Conservation (phyloP, 2,888 invertebrate genomes). For the Lithophane leautieri region DNA sequence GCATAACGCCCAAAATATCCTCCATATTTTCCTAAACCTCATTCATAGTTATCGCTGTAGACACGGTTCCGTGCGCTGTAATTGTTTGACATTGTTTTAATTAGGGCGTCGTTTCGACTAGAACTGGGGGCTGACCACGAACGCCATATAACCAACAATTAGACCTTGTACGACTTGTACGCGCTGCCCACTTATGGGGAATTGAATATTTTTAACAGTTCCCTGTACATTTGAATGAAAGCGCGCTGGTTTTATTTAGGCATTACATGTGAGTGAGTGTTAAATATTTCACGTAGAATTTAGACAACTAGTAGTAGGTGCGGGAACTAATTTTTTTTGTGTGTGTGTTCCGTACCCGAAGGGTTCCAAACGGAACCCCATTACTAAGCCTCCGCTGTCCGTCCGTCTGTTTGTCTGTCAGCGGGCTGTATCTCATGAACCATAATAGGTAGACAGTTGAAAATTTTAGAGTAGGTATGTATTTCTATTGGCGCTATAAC, state of each 20-base stretch:
- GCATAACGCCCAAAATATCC: neutral
- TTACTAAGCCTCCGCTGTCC: too few relatives aligned
- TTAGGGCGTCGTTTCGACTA: slow-evolving; percentile 51
- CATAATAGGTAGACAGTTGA: too few relatives aligned
- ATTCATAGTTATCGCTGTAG: slow-evolving; percentile 36
- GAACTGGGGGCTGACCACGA: slow-evolving; percentile 48
- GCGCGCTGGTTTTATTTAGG: slow-evolving; percentile 8
- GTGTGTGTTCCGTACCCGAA: too few relatives aligned
- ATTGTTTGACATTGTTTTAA: slow-evolving; percentile 59
- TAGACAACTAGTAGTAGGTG: neutral
- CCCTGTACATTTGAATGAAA: slow-evolving; percentile 23
- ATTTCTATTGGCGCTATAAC: too few relatives aligned
- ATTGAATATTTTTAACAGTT: slow-evolving; percentile 51
- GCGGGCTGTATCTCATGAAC: too few relatives aligned
- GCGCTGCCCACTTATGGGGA: slow-evolving; percentile 40
- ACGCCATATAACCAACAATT: slow-evolving; percentile 55
- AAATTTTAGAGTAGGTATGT: too few relatives aligned
- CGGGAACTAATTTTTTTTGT: neutral
- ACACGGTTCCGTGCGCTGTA: slow-evolving; percentile 46
- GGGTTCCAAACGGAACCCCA: too few relatives aligned
- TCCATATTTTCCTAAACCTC: slow-evolving; percentile 24
- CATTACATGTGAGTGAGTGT: neutral
- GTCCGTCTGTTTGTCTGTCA: too few relatives aligned
- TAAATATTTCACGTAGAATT: neutral
- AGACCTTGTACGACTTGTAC: slow-evolving; percentile 40